Base-by-base conservation (phyloP, 2,113 vertebrate genomes). In the Elachura formosa region DNA sequence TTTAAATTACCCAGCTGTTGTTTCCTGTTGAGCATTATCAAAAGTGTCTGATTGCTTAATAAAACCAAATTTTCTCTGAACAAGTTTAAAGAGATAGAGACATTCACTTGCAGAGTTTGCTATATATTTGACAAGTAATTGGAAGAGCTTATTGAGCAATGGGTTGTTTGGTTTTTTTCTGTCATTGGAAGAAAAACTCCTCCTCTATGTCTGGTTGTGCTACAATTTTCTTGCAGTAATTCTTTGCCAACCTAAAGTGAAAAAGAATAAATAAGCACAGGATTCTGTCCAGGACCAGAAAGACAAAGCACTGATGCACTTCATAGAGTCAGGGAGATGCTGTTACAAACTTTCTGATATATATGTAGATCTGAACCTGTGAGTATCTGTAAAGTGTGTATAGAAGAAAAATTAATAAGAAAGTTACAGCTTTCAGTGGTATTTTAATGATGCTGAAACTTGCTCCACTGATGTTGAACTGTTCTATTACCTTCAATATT, bases 1-100 rank as follows among this genome's bases (percentile, higher is more conserved):
- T 91, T 90, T 79, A 94, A 92, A 82, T 84, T 64, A 86, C 66
- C 66, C 89, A 95, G 80, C 58, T 94, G 91, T 86, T 95, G 68
- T 91, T 89, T 92, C 72, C 38, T 51, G 23, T 67, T 84, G 82
- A 81, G 56, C 31, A 29, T 48, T 73, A 73, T 61, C 72, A 90
- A 94, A 94, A 93, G 73, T 85, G n/a, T 46, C 63, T 92, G 78
- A 96, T 87, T 90, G 56, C 61, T 84, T 71, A 83, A 69, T 62
- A 90, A 90, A 90, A 67, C 83, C 45, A 92, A 45, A 92, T 84
- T 83, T 76, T 78, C 62, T 76, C 71, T 88, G 38, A 73, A 63
- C 51, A 79, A 14, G 2, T 86, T 90, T 75, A 68, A 76, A 77
- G 59, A 80, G 40, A 90, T 52, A 48, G 25, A 72, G 77, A 72